Base-by-base conservation (phyloP, 1,140 invertebrate species). In the Apocrypta bakeri region DNA sequence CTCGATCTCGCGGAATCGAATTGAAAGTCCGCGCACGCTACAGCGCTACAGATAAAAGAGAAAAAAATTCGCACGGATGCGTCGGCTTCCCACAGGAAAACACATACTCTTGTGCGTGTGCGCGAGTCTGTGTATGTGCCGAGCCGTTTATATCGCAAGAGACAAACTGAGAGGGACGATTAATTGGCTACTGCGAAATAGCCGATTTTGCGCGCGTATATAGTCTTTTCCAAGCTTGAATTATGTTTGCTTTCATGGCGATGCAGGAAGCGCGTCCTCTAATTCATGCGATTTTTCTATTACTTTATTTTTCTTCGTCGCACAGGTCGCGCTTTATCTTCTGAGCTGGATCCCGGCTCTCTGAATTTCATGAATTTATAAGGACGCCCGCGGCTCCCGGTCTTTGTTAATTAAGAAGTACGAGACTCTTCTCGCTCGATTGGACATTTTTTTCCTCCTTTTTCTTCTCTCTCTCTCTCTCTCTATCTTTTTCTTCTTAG, bases 341-440 rank as follows among this genome's bases (percentile, higher is more conserved):
- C 48, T 29, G n/a, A n/a, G n/a, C 40, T 21, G 48, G 79, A 25
- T 25, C 42, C 12, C 11, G 40, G 27, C 68, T 29, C 27, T 42
- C 56, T 66, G 79, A 81, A 81, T 81, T 81, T 75, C 79, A 74
- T 81, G 61, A 74, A 66, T 81, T 81, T 61, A 81, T 74, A 74
- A 74, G 72, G 12, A 64, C 56, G 48, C 71, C 72, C 61, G 71
- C 56, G 72, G 61, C 69, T 74, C 61, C 79, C 31, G 48, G 61
- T 29, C 71, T 74, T 77, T 75, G 56, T 81, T 74, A 74, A 73
- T 80, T 80, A 80, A 64, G 61, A 81, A 74, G 42, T 74, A 33
- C 66, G 77, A 56, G 66, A 4, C 33, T 37, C 33, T 37, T 24
- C 37, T 24, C 63, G 25, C 25, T 64, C 63, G 27, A 29, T 66